Conservation (phyloP, 1,140 invertebrate genomes). For the Ylistrum balloti region DNA sequence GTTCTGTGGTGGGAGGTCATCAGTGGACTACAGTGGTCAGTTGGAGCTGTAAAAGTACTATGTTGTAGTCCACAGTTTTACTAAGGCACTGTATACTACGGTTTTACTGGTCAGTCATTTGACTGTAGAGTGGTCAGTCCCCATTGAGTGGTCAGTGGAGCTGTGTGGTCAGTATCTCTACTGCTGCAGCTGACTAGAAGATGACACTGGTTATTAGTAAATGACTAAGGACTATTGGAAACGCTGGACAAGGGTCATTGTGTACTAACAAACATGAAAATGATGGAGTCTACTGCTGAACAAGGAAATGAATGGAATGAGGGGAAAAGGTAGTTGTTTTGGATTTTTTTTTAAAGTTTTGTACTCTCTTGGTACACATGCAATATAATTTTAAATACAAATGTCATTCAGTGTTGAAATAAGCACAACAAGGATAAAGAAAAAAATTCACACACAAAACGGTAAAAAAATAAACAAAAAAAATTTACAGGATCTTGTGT, state of each 20-base stretch:
- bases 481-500: no score
- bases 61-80: constrained; percentile 21
- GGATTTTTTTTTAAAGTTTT: neutral
- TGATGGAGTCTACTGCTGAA: neutral
- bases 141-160: neutral
- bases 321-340: neutral
- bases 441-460: no score
- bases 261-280: neutral
- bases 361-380: no score
- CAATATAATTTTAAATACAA: no score
- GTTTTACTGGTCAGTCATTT: neutral
- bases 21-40: neutral
- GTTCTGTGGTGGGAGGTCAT: neutral
- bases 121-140: no score
- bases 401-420: no score
- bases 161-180: neutral
- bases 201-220: neutral
- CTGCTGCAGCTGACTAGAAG: neutral
- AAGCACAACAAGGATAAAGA: no score
- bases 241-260: neutral
- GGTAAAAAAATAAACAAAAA: no score
- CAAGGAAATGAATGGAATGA: neutral
- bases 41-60: neutral
- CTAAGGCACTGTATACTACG: neutral
- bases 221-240: neutral